phyloP scores from a whole-genome alignment of 2,888 invertebrate species.

The Lithophane semibrunnea region DNA sequence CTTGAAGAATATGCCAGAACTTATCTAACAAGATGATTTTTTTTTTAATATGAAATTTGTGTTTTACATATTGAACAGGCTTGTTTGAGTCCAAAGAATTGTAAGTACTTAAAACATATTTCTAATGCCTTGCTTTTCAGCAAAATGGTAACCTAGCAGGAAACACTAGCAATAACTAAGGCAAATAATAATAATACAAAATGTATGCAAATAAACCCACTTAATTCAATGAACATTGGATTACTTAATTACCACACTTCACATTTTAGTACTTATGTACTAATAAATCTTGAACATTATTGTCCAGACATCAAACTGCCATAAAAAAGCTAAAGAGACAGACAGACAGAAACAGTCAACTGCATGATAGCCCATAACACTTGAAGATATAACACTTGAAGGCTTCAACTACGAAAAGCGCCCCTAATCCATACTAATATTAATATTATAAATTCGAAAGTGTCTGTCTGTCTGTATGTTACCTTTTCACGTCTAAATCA shows the following conservation, averaged over 20 bases:
- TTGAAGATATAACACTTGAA: too few species aligned
- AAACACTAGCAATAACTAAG: neutral
- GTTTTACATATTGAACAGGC: neutral
- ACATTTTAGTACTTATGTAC: neutral
- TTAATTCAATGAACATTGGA: conserved; percentile 9
- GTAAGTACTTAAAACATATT: neutral
- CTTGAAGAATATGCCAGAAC: conserved; percentile 1
- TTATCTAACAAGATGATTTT: neutral
- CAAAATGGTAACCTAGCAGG: neutral
- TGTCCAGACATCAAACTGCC: neutral
- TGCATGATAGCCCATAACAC: neutral
- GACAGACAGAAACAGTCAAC: neutral
- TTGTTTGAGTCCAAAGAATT: neutral
- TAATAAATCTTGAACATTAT: conserved; percentile 27
- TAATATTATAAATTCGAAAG: too few species aligned
- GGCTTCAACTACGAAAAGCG: too few species aligned
- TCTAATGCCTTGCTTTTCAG: neutral
- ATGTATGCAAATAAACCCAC: conserved; percentile 4
- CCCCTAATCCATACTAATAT: too few species aligned
- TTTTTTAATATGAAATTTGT: neutral
- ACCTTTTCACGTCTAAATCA: too few species aligned
- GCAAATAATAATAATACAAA: too few species aligned
- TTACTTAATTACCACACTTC: neutral
- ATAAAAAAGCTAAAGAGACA: conserved; percentile 1
- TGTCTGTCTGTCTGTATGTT: too few species aligned